phyloP scores from a whole-genome alignment of 2,888 invertebrate species.

The Cataglyphis cursor region DNA sequence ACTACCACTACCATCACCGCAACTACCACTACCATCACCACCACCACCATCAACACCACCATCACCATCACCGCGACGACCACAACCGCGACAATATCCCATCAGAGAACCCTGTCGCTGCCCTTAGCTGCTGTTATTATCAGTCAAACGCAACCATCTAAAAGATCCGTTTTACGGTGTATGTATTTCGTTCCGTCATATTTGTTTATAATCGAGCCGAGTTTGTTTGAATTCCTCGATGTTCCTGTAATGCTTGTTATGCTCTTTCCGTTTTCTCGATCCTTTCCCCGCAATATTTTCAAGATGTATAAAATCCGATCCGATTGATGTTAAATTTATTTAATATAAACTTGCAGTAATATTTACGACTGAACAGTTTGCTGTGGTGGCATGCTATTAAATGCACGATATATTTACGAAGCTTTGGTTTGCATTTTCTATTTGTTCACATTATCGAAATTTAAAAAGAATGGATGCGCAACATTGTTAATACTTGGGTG shows the following conservation, averaged over 20 bases:
- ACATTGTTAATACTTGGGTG: conserved; percentile 34
- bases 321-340: conserved; percentile 35
- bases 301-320: conserved; percentile 7
- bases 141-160: conserved; percentile 86
- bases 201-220: conserved; percentile 53
- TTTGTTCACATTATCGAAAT: conserved; percentile 14
- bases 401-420: conserved; percentile 65
- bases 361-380: conserved; percentile 53
- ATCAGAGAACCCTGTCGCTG: conserved; percentile 91
- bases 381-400: conserved; percentile 66
- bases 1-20: conserved; percentile 73
- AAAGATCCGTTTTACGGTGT: conserved; percentile 86
- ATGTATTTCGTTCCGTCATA: conserved; percentile 84
- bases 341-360: conserved; percentile 34
- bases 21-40: conserved; percentile 71
- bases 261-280: conserved; percentile 42
- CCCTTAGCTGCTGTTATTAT: conserved; percentile 89
- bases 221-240: conserved; percentile 63
- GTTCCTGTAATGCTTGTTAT: conserved; percentile 63
- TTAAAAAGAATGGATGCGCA: conserved; percentile 22
- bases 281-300: conserved; percentile 8
- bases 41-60: conserved; percentile 73
- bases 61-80: conserved; percentile 74
- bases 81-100: conserved; percentile 86
- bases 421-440: conserved; percentile 53